Base-by-base conservation (phyloP, 2,113 vertebrate genomes). In the Physeter macrocephalus region DNA sequence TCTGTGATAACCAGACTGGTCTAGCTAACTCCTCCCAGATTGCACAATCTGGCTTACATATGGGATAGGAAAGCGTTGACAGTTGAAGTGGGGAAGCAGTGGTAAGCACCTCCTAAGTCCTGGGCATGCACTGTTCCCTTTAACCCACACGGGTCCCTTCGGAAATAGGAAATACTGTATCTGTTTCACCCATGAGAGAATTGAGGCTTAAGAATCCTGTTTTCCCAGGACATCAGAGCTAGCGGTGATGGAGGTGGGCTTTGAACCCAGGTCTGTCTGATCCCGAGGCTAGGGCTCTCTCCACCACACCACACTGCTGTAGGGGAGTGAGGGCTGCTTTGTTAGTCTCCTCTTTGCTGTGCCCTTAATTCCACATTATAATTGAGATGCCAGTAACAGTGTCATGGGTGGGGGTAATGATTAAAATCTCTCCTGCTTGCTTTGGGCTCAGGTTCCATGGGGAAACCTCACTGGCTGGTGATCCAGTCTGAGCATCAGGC, bases 201-300 rank as follows among this genome's bases (percentile, higher is more conserved):
- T 5, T 49, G 57, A 62, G 69, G n/a, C 23, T n/a, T 57, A 20
- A 49, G 57, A 5, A 7, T 15, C 64, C 5, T 13, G 43, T 25
- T 25, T 86, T 91, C 41, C 8, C 27, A 34, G 64, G 67, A 78
- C 31, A 52, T 29, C 7, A 14, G 36, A 8, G 34, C 27, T 34
- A 34, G n/a, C 21, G 39, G 66, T 5, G n/a, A n/a, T 1, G 46
- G 20, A 71, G 41, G 31, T 23, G 31, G 77, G 72, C 27, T 83
- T 31, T 49, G 85, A 52, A 2, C 2, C 34, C 57, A 21, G 72
- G 62, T 14, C 52, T 6, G 4, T 41, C 8, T 41, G 31, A 52
- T 2, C 17, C 54, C 0, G 0, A 54, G 64, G 52, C 20, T 0
- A 25, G 69, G n/a, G 61, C n/a, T 72, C 88, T 46, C 61, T 29